These are phyloP conservation scores for Coluber constrictor DNA, from an alignment of 2,797 vertebrate genomes.

Conservation along the genomic window DNA sequence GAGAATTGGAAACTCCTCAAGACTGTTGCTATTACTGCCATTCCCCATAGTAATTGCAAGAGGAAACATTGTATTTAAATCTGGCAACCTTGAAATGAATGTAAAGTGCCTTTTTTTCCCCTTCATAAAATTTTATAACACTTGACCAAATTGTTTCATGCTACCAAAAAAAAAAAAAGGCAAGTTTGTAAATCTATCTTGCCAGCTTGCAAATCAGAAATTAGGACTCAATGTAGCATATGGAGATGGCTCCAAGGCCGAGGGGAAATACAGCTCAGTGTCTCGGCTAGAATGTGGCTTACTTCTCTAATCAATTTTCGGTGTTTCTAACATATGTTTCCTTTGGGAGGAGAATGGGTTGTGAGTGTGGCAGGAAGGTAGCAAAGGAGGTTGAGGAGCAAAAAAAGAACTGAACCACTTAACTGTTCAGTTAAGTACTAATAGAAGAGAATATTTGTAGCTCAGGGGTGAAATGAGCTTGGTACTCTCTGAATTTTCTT, in stretches of 20 bases:
- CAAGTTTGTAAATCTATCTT: constrained; percentile 25
- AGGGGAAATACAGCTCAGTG: not conserved
- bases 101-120: not conserved
- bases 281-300: not conserved
- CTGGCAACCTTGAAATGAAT: constrained; percentile 35
- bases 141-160: constrained; percentile 29
- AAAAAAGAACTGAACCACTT: not conserved
- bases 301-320: not conserved
- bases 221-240: constrained; percentile 22
- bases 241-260: not conserved
- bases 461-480: not conserved
- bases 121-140: constrained; percentile 36
- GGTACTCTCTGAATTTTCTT: not conserved
- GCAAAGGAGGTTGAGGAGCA: not conserved
- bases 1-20: constrained; percentile 15
- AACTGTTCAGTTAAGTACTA: not conserved
- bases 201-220: constrained; percentile 27
- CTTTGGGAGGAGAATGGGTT: not conserved
- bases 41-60: constrained; percentile 32
- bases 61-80: constrained; percentile 36
- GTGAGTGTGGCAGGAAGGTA: not conserved
- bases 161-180: not conserved
- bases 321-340: not conserved
- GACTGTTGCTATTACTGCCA: constrained; percentile 11
- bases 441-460: not conserved